Evolutionary conservation across 2,888 invertebrate species (phyloP).

Genomic region (Nephrotoma guestfalica): DNA sequence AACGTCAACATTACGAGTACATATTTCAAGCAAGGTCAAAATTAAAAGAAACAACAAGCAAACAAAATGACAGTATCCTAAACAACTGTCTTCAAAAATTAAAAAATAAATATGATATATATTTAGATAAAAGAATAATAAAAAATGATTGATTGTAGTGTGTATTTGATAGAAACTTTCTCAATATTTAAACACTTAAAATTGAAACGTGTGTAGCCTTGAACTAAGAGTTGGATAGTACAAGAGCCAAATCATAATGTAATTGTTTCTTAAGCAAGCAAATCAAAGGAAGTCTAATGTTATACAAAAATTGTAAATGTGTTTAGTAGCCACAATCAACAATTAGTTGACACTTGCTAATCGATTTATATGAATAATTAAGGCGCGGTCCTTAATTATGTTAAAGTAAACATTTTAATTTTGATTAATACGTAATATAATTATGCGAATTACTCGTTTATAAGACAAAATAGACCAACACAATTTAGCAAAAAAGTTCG

Average conservation of each 20-base stretch:
- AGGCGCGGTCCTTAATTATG: background rate
- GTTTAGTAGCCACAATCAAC: background rate
- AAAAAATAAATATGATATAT: background rate
- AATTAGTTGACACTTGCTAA: background rate
- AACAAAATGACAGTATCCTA: background rate
- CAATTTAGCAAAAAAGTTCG: no score
- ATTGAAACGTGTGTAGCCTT: no score
- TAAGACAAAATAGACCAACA: no score
- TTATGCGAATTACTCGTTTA: no score
- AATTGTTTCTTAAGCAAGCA: background rate
- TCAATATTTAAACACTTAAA: background rate
- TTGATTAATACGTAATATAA: background rate
- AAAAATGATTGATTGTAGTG: background rate
- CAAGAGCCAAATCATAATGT: background rate
- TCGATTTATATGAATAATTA: background rate
- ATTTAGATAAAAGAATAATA: background rate
- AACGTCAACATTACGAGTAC: background rate
- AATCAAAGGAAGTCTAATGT: background rate
- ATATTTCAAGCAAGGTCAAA: background rate
- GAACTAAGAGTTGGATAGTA: background rate
- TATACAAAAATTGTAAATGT: no score
- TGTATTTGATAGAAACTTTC: background rate
- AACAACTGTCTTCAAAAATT: background rate
- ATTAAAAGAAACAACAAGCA: background rate
- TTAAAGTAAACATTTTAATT: background rate